These are phyloP conservation scores for Lottia gigantea DNA, from an alignment of 2,888 invertebrate genomes.

Conservation along the genomic window DNA sequence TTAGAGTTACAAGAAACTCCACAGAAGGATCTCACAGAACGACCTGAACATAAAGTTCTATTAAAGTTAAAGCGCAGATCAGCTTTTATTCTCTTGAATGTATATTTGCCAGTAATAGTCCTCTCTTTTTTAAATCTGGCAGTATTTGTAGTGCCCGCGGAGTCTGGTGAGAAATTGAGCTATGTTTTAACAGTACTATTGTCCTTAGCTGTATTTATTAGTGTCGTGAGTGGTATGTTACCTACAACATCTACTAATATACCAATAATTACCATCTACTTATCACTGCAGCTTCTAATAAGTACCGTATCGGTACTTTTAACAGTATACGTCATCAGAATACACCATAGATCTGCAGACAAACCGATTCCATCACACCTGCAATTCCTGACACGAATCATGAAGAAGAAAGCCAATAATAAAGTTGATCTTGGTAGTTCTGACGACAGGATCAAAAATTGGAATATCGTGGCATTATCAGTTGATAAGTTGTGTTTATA, in stretches of 20 bases:
- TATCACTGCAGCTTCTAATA: neutral
- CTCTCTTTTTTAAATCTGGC: neutral
- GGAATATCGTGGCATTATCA: neutral
- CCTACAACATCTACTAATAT: neutral
- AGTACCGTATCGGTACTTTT: neutral
- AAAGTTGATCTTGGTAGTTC: neutral
- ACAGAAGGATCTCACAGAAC: no score
- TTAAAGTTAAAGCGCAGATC: neutral
- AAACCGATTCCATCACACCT: neutral
- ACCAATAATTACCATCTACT: neutral
- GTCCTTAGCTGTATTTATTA: neutral
- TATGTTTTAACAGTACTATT: neutral
- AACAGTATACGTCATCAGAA: neutral
- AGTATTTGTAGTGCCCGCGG: neutral
- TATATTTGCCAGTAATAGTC: neutral
- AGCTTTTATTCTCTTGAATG: neutral
- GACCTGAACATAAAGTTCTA: no score
- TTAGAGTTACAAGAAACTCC: no score
- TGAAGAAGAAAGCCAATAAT: neutral
- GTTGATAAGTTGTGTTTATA: neutral
- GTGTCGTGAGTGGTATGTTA: neutral
- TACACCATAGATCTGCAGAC: neutral
- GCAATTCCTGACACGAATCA: neutral
- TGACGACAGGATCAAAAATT: neutral
- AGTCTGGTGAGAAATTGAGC: neutral